These are phyloP conservation scores for Chrysina gloriosa DNA, from an alignment of 2,888 invertebrate species.

Conservation along the genomic window DNA sequence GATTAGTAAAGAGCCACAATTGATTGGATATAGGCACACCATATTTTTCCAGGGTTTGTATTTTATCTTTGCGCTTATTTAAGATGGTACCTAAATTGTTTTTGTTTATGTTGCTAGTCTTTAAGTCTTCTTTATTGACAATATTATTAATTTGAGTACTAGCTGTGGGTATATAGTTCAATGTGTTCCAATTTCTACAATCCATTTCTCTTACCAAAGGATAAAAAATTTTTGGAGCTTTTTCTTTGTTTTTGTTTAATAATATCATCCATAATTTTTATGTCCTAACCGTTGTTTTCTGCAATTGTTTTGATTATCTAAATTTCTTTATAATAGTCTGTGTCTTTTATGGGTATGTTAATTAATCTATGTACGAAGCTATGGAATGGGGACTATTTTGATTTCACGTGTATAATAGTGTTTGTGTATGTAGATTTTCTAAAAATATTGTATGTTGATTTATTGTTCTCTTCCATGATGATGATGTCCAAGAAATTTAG, in stretches of 20 bases:
- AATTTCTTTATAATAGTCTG: neutral
- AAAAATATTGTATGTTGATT: too few species aligned
- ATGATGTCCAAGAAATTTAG: too few species aligned
- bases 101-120: neutral
- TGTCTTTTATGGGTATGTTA: neutral
- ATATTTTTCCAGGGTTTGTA: too few species aligned
- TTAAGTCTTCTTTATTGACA: neutral
- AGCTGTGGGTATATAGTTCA: neutral
- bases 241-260: neutral
- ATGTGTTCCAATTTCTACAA: neutral
- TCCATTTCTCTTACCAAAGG: neutral
- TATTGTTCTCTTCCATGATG: too few species aligned
- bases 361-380: neutral
- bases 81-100: too few species aligned
- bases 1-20: too few species aligned
- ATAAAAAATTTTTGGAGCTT: neutral
- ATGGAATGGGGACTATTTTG: neutral
- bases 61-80: too few species aligned
- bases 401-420: too few species aligned
- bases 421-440: too few species aligned
- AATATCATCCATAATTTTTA: neutral
- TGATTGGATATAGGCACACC: too few species aligned
- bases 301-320: neutral
- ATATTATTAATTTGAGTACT: neutral
- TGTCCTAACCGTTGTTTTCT: neutral